Conservation (phyloP, 2,797 vertebrate genomes). For the Ceryle rudis region DNA sequence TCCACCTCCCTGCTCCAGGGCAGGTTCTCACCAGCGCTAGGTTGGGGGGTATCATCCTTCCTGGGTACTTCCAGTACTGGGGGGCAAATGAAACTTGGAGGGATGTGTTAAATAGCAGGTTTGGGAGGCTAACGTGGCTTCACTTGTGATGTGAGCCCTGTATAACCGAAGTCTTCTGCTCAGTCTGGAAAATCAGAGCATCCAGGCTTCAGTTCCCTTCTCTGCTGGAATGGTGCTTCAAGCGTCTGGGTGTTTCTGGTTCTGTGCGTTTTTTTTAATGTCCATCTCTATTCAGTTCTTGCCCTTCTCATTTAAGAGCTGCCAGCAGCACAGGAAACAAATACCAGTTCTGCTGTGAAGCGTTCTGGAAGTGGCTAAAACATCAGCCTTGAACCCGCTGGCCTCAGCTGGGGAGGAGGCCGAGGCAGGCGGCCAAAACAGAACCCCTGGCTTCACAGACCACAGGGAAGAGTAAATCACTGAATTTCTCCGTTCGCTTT, state of each 20-base stretch:
- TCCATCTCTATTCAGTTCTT: not conserved
- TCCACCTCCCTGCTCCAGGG: not conserved
- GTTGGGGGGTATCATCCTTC: not conserved
- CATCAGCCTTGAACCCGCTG: not conserved
- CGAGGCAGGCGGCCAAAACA: not conserved
- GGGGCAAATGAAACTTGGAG: not conserved
- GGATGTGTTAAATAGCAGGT: not conserved
- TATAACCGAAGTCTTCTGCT: not conserved
- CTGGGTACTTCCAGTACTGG: not conserved
- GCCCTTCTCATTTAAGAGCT: not conserved
- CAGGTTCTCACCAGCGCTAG: rapidly evolving
- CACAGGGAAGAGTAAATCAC: not conserved
- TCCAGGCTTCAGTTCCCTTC: no score
- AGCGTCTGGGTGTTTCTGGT: not conserved
- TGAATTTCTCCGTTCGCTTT: not conserved
- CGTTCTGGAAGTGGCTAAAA: not conserved
- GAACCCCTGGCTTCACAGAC: not conserved
- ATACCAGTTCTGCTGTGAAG: not conserved
- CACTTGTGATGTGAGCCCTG: not conserved
- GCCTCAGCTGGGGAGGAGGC: not conserved
- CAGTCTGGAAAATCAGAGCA: not conserved
- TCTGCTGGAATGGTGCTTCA: not conserved
- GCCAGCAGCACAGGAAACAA: not conserved
- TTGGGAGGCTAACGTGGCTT: not conserved
- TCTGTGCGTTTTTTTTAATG: not conserved